Percentiles rank a stretch among this genome's conserved stretches.
Conservation (phyloP, 2,888 invertebrate species). For the Pantelozetes paolii region DNA sequence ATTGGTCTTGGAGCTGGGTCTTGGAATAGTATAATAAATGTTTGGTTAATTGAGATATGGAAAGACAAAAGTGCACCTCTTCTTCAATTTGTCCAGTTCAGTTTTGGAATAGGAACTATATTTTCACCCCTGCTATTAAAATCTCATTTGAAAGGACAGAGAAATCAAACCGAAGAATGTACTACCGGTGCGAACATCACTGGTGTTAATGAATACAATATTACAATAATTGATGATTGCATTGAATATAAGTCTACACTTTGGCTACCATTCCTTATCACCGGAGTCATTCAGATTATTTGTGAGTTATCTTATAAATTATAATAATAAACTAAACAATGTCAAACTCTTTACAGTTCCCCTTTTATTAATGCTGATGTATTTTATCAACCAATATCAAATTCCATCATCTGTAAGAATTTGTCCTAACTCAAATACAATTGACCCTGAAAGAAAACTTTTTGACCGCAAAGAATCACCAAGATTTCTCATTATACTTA, state of each 20-base stretch:
- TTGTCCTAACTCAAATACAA: not conserved
- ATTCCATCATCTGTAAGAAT: not conserved
- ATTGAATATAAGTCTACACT: not conserved
- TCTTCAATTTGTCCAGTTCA: slow-evolving; percentile 38
- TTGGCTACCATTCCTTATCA: not conserved
- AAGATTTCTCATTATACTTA: not conserved
- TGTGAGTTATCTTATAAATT: not conserved
- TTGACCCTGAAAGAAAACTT: not conserved
- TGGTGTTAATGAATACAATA: too few species aligned
- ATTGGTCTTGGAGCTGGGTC: slow-evolving; percentile 20
- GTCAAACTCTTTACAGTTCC: not conserved
- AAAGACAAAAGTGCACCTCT: slow-evolving; percentile 18
- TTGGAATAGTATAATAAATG: slow-evolving; percentile 19
- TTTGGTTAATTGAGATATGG: slow-evolving; percentile 42
- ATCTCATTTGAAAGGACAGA: not conserved
- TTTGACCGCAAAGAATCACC: not conserved
- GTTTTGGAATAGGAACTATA: slow-evolving; percentile 39
- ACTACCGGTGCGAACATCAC: too few species aligned
- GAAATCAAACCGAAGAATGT: too few species aligned
- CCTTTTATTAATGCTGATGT: not conserved
- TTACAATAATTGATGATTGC: not conserved
- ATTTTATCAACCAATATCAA: not conserved
- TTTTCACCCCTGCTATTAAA: slow-evolving; percentile 31
- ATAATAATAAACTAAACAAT: not conserved
- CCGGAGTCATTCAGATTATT: not conserved